Base-by-base conservation (phyloP, 2,888 invertebrate genomes). In the Seira ritae region DNA sequence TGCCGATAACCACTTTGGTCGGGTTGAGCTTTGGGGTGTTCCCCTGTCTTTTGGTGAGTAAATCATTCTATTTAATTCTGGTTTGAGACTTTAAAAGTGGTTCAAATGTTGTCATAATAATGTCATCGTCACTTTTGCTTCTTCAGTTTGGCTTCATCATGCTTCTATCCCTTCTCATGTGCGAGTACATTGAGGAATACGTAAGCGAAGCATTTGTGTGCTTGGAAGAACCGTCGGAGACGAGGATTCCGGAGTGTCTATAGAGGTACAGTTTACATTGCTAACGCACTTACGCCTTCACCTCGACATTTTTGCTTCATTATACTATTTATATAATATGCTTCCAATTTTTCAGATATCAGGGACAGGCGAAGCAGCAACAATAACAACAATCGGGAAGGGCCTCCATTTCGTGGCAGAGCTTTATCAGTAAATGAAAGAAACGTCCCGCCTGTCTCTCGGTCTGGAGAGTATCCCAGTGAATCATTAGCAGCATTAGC, bases 121-220 rank as follows among this genome's bases (percentile, higher is more conserved):
- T 15, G 10, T 46, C 50, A 46, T 46, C 50, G 15, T 12, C 10
- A 31, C 8, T 31, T 31, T 8, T 2, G 31, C 2, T 31, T 2
- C 31, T 55, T n/a, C 37, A 84, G 84, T 71, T 84, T 42, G 79
- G 84, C 12, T 71, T 80, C 24, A 84, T 84, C 66, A 79, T 84
- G 79, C 66, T 84, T 0, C 66, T 84, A 6, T 84, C 84, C 6
- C 72, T 84, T 12, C 62, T 84, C 1, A 55, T 84, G 15, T 84
- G 84, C 50, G 84, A 84, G 50, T 84, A 80, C 19, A 84, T 84
- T 31, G 84, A 80, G 22, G 84, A 84, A 60, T 70, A 66, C 50
- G 76, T 84, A 31, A 6, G 79, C 84, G 6, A 75, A 84, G 22
- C 67, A 80, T 19, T 67, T 84, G 15, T 84, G 84, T 76, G 67